Conservation (phyloP, 2,888 invertebrate species). For the Megastigmus dorsalis region DNA sequence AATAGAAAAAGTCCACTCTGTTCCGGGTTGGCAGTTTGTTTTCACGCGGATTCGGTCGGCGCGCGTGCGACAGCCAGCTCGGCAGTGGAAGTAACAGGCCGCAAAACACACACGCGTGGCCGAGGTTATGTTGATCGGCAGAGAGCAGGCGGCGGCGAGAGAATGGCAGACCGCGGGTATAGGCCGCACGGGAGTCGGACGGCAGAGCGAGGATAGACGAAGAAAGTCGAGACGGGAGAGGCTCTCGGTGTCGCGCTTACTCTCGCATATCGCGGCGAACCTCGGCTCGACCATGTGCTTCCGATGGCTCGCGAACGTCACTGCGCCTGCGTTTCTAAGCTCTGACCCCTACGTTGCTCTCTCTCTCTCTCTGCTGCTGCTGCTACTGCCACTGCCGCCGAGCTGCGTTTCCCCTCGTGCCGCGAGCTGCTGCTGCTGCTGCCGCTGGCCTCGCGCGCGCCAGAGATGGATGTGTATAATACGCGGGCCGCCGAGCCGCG, state of each 20-base stretch:
- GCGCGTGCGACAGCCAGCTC: no score
- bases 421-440: slow-evolving; percentile 30
- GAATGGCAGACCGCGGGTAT: slow-evolving; percentile 8
- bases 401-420: no score
- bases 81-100: no score
- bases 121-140: no score
- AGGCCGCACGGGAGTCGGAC: slow-evolving; percentile 24
- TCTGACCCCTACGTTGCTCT: slow-evolving; percentile 65
- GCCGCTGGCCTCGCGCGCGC: slow-evolving; percentile 56
- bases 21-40: no score
- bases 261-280: slow-evolving; percentile 55
- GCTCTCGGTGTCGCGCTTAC: neutral
- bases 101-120: no score
- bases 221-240: neutral
- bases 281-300: slow-evolving; percentile 70
- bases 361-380: slow-evolving; percentile 28
- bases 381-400: slow-evolving; percentile 26
- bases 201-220: slow-evolving; percentile 51
- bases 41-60: no score
- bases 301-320: slow-evolving; percentile 67
- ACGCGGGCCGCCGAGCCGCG: slow-evolving; percentile 60
- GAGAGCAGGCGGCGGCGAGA: no score
- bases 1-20: no score
- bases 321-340: slow-evolving; percentile 71
- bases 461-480: slow-evolving; percentile 63